These are phyloP conservation scores for Eilema griseolum DNA, from an alignment of 2,888 invertebrate genomes.

Conservation along the genomic window DNA sequence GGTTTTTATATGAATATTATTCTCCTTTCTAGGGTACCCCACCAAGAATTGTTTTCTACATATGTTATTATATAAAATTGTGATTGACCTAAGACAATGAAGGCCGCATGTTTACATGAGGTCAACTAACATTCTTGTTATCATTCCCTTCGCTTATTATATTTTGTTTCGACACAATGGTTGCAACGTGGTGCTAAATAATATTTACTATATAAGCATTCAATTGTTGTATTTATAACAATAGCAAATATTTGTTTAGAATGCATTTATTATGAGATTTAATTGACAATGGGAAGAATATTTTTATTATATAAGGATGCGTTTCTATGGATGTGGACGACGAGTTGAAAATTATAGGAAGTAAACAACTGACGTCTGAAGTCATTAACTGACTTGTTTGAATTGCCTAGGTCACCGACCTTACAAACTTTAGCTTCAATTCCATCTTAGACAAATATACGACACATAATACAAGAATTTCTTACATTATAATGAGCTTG, in stretches of 20 bases:
- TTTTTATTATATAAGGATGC: background rate
- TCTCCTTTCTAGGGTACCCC: too few relatives aligned
- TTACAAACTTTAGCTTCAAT: too few relatives aligned
- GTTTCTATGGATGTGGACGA: background rate
- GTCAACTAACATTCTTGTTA: constrained; percentile 6
- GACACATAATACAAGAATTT: background rate
- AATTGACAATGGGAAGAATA: background rate
- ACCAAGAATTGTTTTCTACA: too few relatives aligned
- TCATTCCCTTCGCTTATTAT: constrained; percentile 14
- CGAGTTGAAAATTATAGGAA: background rate
- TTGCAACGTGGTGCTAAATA: background rate
- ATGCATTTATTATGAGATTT: background rate
- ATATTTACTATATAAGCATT: constrained; percentile 11
- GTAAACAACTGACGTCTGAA: too few relatives aligned
- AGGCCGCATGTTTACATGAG: constrained; percentile 8
- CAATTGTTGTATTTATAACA: constrained; percentile 6
- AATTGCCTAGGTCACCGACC: too few relatives aligned
- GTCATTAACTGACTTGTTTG: too few relatives aligned
- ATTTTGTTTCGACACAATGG: background rate
- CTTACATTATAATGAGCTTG: background rate
- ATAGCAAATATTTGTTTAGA: constrained; percentile 5
- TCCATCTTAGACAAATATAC: too few relatives aligned
- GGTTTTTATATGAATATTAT: too few relatives aligned
- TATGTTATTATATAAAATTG: background rate
- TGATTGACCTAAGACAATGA: constrained; percentile 7